phyloP scores from a whole-genome alignment of 2,113 vertebrate species.

The Seriola rivoliana region DNA sequence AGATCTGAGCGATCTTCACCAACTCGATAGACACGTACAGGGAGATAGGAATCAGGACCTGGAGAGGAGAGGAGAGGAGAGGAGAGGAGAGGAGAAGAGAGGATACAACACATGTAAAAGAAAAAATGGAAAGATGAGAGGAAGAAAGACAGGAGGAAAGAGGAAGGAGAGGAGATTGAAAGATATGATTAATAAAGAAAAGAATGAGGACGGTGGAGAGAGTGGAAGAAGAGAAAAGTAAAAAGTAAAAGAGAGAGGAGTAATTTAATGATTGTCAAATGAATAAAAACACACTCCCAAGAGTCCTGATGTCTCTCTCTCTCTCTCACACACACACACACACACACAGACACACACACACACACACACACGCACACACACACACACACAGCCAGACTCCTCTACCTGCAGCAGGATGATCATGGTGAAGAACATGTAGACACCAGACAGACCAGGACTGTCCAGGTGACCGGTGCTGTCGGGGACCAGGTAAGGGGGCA shows the following conservation, averaged over 20 bases:
- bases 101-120: not conserved
- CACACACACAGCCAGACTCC: constrained; percentile 7
- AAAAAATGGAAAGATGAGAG: not conserved
- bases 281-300: not conserved
- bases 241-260: not conserved
- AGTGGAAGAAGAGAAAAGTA: not conserved
- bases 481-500: constrained; percentile 89
- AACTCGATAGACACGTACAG: constrained; percentile 96
- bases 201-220: not conserved
- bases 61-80: constrained; percentile 1
- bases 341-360: constrained; percentile 12
- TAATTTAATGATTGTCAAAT: constrained; percentile 5
- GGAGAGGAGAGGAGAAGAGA: no score
- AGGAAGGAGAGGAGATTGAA: not conserved
- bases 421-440: constrained; percentile 97
- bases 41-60: constrained; percentile 96
- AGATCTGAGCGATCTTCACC: constrained; percentile 95
- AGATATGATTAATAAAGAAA: not conserved
- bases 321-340: not conserved
- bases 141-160: not conserved
- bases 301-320: not conserved
- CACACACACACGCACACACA: no score
- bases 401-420: constrained; percentile 96
- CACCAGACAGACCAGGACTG: constrained; percentile 82
- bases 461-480: constrained; percentile 80